These are phyloP conservation scores for Pseudorectes ferrugineus DNA, from an alignment of 2,113 vertebrate species.

Conservation along the genomic window DNA sequence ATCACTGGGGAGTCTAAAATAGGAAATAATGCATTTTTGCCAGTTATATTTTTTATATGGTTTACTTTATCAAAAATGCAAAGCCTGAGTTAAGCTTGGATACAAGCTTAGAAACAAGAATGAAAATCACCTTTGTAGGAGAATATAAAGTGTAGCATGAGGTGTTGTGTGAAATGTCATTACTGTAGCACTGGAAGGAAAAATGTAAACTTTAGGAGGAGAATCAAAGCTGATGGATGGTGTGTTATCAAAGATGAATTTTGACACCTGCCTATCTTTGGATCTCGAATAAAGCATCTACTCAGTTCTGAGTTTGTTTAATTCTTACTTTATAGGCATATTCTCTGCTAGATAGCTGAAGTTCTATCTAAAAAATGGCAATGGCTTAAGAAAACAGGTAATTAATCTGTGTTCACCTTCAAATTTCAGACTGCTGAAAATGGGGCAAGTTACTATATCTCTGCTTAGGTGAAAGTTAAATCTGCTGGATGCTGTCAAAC, in stretches of 20 bases:
- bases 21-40: background rate
- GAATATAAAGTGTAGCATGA: background rate
- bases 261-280: constrained; percentile 67
- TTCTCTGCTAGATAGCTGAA: constrained; percentile 8
- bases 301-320: constrained; percentile 17
- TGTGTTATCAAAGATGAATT: constrained; percentile 41
- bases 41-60: background rate
- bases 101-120: background rate
- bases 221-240: constrained; percentile 39
- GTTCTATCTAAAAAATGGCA: constrained; percentile 52
- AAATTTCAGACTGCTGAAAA: constrained; percentile 13
- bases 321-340: constrained; percentile 27
- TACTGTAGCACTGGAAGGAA: background rate
- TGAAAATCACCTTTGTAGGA: background rate
- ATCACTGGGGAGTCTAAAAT: background rate
- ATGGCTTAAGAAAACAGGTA: constrained; percentile 46
- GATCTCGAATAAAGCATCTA: constrained; percentile 47
- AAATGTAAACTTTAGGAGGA: constrained; percentile 10
- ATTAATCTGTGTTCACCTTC: constrained; percentile 59
- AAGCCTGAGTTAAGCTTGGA: background rate
- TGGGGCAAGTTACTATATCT: background rate
- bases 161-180: background rate
- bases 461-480: background rate
- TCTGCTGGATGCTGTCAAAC: constrained; percentile 25
- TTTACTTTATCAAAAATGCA: background rate